phyloP scores from a whole-genome alignment of 2,113 vertebrate genomes.

The Colossoma macropomum region DNA sequence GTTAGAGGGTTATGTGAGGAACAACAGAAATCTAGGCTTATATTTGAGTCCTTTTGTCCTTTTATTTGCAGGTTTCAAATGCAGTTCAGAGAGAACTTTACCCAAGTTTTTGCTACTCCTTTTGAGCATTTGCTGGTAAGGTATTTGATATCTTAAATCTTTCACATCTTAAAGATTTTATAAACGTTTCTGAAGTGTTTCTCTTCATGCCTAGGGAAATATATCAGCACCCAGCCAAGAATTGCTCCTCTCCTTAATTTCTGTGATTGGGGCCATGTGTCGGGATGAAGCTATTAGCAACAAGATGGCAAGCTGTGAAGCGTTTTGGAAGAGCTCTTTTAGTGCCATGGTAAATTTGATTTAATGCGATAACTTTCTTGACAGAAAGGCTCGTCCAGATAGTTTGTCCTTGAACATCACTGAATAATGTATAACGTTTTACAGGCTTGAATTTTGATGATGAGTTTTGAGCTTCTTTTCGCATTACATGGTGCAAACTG shows the following conservation, averaged over 20 bases:
- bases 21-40: background rate
- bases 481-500: slow-evolving; percentile 16
- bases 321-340: slow-evolving; percentile 80
- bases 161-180: background rate
- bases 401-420: slow-evolving; percentile 37
- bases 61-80: slow-evolving; percentile 77
- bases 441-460: slow-evolving; percentile 39
- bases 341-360: slow-evolving; percentile 76
- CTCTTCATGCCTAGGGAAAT: slow-evolving; percentile 63
- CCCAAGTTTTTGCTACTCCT: slow-evolving; percentile 61
- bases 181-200: background rate
- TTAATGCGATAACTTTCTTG: slow-evolving; percentile 19
- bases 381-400: background rate
- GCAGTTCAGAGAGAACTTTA: slow-evolving; percentile 69
- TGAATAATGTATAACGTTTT: slow-evolving; percentile 51
- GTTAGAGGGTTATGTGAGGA: background rate
- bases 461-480: slow-evolving; percentile 12
- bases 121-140: slow-evolving; percentile 82
- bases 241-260: slow-evolving; percentile 69
- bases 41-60: background rate
- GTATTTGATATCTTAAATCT: slow-evolving; percentile 14
- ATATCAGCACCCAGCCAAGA: slow-evolving; percentile 56
- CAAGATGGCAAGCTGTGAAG: slow-evolving; percentile 69
- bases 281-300: slow-evolving; percentile 64
- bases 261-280: slow-evolving; percentile 74